Evolutionary conservation across 1,140 invertebrate species (phyloP).

Genomic region (Amphibalanus amphitrite): DNA sequence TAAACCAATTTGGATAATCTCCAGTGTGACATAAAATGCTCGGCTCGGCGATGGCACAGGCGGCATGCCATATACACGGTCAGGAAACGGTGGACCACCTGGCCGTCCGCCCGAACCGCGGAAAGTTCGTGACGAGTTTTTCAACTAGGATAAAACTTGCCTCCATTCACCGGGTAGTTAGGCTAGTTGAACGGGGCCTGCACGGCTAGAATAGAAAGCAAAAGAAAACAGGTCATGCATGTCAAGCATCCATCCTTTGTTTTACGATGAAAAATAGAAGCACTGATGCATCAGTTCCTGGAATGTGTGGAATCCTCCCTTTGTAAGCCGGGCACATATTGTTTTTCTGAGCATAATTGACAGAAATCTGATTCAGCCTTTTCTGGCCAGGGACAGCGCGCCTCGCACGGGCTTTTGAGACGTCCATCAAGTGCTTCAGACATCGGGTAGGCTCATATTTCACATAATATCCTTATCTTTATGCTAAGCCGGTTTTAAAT

Average conservation of each 20-base stretch:
- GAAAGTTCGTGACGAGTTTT: not conserved
- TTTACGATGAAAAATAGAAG: not conserved
- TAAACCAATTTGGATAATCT: not conserved
- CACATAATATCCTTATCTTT: not conserved
- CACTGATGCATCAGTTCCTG: not conserved
- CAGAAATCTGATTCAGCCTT: not conserved
- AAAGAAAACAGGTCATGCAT: not conserved
- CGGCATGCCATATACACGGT: not conserved
- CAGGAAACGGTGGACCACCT: not conserved
- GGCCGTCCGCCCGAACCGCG: not conserved
- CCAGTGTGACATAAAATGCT: not conserved
- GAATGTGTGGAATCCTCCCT: not conserved
- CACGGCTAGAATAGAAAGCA: not conserved
- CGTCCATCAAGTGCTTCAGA: not conserved
- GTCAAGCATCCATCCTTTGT: not conserved
- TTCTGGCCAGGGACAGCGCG: not conserved
- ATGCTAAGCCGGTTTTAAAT: slow-evolving; percentile 1
- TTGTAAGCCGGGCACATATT: not conserved
- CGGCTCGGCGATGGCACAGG: too few relatives aligned
- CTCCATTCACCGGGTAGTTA: not conserved
- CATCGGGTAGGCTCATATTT: not conserved
- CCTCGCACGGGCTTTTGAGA: not conserved
- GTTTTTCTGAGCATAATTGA: not conserved
- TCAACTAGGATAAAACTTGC: not conserved
- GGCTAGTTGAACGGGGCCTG: not conserved